phyloP scores from a whole-genome alignment of 2,113 vertebrate species.

The Phalacrocorax aristotelis region DNA sequence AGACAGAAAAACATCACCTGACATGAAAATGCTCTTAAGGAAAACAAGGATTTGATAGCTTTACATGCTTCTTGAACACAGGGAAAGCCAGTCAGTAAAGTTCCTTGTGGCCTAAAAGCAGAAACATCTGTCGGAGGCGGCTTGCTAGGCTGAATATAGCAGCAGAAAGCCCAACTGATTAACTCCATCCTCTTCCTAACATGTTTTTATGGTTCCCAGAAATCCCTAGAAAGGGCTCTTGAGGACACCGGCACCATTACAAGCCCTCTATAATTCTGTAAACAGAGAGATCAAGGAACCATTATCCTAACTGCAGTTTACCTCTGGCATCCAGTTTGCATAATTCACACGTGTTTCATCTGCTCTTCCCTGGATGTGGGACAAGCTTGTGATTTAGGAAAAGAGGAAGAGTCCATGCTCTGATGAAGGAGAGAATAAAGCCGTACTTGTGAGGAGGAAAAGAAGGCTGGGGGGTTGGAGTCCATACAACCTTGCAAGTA shows the following conservation, averaged over 20 bases:
- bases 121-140: conserved; percentile 52
- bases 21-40: background rate
- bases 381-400: background rate
- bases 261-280: conserved; percentile 32
- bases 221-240: conserved; percentile 61
- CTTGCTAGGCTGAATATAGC: conserved; percentile 61
- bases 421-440: background rate
- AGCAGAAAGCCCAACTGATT: conserved; percentile 65
- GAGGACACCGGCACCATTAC: conserved; percentile 53
- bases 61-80: conserved; percentile 14
- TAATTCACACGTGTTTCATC: background rate
- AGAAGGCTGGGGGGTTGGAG: accelerated
- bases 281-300: conserved; percentile 41
- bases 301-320: conserved; percentile 12
- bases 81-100: conserved; percentile 23
- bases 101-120: conserved; percentile 56
- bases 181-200: conserved; percentile 60
- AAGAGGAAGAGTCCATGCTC: background rate
- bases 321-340: background rate
- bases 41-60: background rate
- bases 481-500: background rate
- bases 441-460: background rate
- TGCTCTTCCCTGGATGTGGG: background rate
- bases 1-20: conserved; percentile 1
- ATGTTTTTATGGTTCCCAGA: conserved; percentile 43